Conservation (phyloP, 2,888 invertebrate genomes). For the Apotomis capreana region DNA sequence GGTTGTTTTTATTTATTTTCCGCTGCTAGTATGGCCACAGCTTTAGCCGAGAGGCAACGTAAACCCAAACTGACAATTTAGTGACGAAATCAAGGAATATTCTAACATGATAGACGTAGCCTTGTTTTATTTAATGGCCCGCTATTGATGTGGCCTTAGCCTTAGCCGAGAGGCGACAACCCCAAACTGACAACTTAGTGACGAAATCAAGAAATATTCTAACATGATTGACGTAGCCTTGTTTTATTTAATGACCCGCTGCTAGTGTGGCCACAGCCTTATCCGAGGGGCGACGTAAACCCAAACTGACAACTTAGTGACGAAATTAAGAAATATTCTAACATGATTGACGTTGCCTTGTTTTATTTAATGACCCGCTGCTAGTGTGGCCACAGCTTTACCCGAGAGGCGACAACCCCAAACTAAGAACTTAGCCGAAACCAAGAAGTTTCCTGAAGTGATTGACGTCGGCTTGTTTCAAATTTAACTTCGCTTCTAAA, state of each 20-base stretch:
- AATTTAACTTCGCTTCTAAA: constrained; percentile 10
- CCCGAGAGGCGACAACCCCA: not conserved
- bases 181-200: not conserved
- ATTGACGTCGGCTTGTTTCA: not conserved
- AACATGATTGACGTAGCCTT: not conserved
- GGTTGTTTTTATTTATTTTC: not conserved
- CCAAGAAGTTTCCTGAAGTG: not conserved
- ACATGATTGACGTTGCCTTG: too few relatives aligned
- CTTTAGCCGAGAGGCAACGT: too few relatives aligned
- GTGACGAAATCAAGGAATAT: too few relatives aligned
- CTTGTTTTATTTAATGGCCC: too few relatives aligned
- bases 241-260: not conserved
- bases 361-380: not conserved
- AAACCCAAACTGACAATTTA: too few relatives aligned
- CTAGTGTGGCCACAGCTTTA: not conserved
- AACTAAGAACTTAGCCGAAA: not conserved
- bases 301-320: too few relatives aligned
- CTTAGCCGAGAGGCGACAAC: not conserved
- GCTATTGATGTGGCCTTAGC: too few relatives aligned
- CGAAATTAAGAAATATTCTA: too few relatives aligned
- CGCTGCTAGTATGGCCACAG: too few relatives aligned
- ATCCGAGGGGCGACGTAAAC: too few relatives aligned
- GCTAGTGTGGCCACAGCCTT: too few relatives aligned
- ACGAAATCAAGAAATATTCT: not conserved
- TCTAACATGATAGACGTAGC: too few relatives aligned